Percentiles rank a stretch among this genome's conserved stretches.
These are phyloP conservation scores for Alouatta caraya DNA, from an alignment of 2,797 vertebrate species.

Conservation along the genomic window DNA sequence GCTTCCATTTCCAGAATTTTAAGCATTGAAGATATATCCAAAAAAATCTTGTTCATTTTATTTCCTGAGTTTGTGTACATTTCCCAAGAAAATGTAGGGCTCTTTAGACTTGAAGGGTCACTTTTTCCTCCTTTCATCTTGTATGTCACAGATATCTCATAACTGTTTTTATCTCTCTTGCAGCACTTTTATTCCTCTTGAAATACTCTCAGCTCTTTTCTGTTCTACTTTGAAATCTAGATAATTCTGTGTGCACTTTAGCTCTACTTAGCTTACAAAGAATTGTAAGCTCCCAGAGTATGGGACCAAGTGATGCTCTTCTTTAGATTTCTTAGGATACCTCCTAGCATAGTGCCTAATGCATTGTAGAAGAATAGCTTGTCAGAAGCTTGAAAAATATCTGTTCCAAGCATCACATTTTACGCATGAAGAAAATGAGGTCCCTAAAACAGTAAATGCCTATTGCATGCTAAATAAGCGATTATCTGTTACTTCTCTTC, in stretches of 20 bases:
- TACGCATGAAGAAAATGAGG: not conserved
- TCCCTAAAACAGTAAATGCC: not conserved
- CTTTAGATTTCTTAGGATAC: not conserved
- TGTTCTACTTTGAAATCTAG: constrained; percentile 30
- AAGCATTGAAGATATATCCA: not conserved
- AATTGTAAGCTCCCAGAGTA: not conserved
- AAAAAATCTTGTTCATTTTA: constrained; percentile 17
- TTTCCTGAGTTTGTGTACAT: not conserved
- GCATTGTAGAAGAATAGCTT: not conserved
- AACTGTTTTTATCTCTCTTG: not conserved
- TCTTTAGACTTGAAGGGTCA: not conserved
- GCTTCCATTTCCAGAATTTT: constrained; percentile 36
- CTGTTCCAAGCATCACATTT: not conserved
- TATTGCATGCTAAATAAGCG: not conserved
- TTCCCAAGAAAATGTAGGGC: not conserved
- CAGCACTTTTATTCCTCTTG: not conserved
- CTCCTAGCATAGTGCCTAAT: not conserved
- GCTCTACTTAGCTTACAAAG: not conserved
- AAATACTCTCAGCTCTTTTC: not conserved
- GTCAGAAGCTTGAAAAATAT: not conserved
- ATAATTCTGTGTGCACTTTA: not conserved
- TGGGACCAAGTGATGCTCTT: not conserved
- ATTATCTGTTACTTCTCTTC: not conserved
- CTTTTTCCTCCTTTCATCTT: not conserved
- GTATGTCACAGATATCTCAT: not conserved